A percentile compares a stretch with the other conserved stretches of the same genome.
These are phyloP conservation scores for Passerina amoena DNA, from an alignment of 2,113 vertebrate species.

Conservation along the genomic window DNA sequence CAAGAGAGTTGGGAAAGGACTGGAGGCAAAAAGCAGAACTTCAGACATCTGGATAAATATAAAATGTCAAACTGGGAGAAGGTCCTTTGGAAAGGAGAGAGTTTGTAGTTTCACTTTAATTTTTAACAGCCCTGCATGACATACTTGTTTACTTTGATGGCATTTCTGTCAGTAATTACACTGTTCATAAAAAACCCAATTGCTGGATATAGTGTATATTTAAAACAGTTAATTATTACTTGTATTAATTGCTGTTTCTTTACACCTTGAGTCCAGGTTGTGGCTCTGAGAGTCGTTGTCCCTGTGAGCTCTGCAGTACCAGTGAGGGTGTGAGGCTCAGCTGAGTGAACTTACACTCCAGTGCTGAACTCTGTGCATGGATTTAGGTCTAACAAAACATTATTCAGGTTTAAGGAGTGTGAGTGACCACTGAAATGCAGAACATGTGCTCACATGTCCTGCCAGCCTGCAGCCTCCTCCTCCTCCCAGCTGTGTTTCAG, in stretches of 20 bases:
- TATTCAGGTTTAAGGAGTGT: not conserved
- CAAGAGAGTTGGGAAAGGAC: not conserved
- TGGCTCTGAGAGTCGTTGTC: not conserved
- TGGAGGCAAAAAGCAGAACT: not conserved
- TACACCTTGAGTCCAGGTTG: not conserved
- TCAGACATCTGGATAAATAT: not conserved
- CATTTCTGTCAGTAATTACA: not conserved
- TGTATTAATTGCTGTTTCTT: not conserved
- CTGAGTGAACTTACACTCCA: not conserved
- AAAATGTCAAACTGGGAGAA: not conserved
- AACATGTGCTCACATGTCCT: not conserved
- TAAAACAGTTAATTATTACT: not conserved
- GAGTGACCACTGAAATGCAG: not conserved
- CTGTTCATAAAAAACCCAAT: not conserved
- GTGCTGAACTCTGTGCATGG: not conserved
- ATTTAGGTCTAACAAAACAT: not conserved
- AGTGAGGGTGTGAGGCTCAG: not conserved
- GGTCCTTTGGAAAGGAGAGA: not conserved
- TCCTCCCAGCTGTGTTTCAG: not conserved
- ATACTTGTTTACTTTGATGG: not conserved
- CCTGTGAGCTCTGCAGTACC: not conserved
- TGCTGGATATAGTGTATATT: not conserved
- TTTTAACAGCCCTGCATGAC: not conserved
- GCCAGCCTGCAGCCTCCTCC: not conserved
- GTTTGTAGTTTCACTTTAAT: not conserved